Evolutionary conservation across 37 sponge, comb jelly and placozoan genomes (phyloP), one percentile per base, ranked within the genome.

Genomic region (Ephydatia muelleri): DNA sequence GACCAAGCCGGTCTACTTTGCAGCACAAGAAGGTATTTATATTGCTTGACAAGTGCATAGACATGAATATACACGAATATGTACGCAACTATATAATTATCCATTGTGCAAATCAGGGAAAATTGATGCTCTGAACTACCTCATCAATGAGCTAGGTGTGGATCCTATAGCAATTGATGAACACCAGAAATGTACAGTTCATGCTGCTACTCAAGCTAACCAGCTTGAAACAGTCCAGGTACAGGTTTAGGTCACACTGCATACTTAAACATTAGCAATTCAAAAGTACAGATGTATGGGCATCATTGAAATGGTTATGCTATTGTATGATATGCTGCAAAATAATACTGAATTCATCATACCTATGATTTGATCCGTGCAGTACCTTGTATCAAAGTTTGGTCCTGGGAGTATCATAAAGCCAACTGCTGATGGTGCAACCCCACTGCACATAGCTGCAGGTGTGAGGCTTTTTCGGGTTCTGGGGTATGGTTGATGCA

Each of bases 401-500:
- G 95, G 91, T 32, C 76, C 88, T 16, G 75, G 79, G 40, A 66
- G 39, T 37, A 92, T 95, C 19, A 29, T 82, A 23, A 84, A 81
- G 43, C 81, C 72, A 66, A 86, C 95, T 25, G 57, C 68, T 30
- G 95, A 95, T 89, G 95, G 95, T 73, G 95, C 95, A 30, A 95
- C 95, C 47, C 92, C 89, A 16, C 78, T 95, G 2, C 95, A 95
- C 83, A 81, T 92, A 80, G 95, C 92, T 43, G 93, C 95, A 76
- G 90, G 95, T 95, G 65, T 29, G 78, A 49, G 65, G 0, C 27
- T 14, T 75, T 23, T 37, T 9, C n/a, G 36, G 27, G 38, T 16
- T 29, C 40, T 21, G 27, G 19, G 8, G 57, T 57, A 13, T 36
- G 36, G n/a, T 14, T 83, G 57, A 19, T n/a, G n/a, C n/a, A n/a